A percentile compares a stretch with the other conserved stretches of the same genome.
These are phyloP conservation scores for Perca schrenkii DNA, from an alignment of 2,113 vertebrate species.

Conservation along the genomic window DNA sequence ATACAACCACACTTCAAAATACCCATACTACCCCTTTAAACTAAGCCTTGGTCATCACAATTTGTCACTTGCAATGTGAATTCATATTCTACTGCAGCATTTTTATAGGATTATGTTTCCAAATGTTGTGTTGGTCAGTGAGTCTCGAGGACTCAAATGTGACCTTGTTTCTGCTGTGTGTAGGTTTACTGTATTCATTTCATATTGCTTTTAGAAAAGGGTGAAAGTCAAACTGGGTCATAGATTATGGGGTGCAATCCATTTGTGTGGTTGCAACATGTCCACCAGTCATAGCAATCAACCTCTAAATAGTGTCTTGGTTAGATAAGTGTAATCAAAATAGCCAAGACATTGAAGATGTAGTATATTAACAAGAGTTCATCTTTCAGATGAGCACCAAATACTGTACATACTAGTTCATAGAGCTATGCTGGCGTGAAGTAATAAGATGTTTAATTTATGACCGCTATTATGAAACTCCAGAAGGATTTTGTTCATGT, in stretches of 20 bases:
- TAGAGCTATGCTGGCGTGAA: conserved; percentile 40
- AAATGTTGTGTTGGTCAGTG: conserved; percentile 26
- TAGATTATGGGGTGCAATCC: neutral
- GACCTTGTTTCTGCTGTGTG: conserved; percentile 11
- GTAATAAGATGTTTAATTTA: conserved; percentile 56
- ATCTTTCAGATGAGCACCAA: conserved; percentile 63
- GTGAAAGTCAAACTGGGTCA: neutral
- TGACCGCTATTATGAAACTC: conserved; percentile 52
- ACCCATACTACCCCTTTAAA: neutral
- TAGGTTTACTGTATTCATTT: neutral
- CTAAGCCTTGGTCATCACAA: neutral
- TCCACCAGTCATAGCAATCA: conserved; percentile 12
- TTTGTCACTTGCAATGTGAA: conserved; percentile 16
- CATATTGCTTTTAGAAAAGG: neutral
- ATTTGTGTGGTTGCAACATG: neutral
- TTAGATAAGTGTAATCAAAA: conserved; percentile 61
- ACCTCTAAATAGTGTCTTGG: conserved; percentile 40
- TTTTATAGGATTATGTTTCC: conserved; percentile 41
- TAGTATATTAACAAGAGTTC: conserved; percentile 58
- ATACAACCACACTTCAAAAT: neutral
- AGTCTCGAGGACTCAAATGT: conserved; percentile 15
- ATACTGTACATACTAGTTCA: conserved; percentile 67
- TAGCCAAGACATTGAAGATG: conserved; percentile 64
- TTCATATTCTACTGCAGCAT: conserved; percentile 41
- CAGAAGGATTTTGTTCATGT: conserved; percentile 45